Evolutionary conservation across 2,113 vertebrate species (phyloP), one percentile per base, ranked within the genome.

Genomic region (Dolichallabes microphthalmus): DNA sequence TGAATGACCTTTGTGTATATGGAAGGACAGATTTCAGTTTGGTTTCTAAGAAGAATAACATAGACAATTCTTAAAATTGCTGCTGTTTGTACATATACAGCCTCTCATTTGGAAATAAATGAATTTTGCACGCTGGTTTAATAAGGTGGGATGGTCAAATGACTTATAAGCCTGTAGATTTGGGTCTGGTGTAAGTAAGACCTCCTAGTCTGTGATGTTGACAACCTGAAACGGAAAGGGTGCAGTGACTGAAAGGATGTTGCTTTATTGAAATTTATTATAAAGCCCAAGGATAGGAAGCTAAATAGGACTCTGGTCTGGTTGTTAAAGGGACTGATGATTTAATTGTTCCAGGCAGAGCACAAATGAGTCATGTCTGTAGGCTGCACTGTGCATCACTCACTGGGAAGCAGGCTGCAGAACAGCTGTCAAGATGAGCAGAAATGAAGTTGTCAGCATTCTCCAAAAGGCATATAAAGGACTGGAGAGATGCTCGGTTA

Each of bases 321-420:
- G 83, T 58, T 86, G 45, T 53, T 90, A 69, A 86, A 73, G 14
- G 78, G 73, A 81, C 58, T 6, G 73, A 45, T 86, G 83, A 75
- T 69, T 84, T 82, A 76, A 77, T 61, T 80, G 64, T 83, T 86
- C 84, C 88, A 73, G 74, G 64, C 88, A 78, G 81, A 88, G 82
- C 69, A 86, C 81, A 87, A 89, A 61, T 89, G 85, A 88, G 87
- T 91, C 88, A 91, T 63, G 73, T 88, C 88, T 89, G 83, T 61
- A 81, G 61, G 50, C 79, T 35, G n/a, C 84, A 85, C 57, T 50
- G 12, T 25, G 7, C 12, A 39, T 63, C 66, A 20, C 45, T 55
- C 19, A 50, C 66, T 79, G 66, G 64, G 39, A 75, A 8, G 68
- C 27, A 63, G 63, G 71, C 68, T 32, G 53, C 58, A 57, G 39